Base-by-base conservation (phyloP, 2,888 invertebrate genomes). In the Diarsia brunnea region DNA sequence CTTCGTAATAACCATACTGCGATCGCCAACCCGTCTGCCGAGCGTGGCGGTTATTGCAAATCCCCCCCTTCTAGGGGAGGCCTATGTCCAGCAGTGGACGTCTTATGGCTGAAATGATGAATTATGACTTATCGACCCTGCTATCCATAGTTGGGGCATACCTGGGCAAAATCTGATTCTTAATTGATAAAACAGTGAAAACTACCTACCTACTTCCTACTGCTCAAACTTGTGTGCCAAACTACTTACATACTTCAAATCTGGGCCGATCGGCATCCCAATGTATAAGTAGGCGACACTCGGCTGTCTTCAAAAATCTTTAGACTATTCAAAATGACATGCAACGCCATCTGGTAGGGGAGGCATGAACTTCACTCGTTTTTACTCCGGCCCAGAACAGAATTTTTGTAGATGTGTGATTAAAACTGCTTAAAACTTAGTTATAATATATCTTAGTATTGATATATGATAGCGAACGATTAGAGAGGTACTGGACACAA, bases 311-410 rank as follows among this genome's bases (percentile, higher is more conserved):
- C n/a, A 49, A 77, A 78, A 53, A 49, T 73, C n/a, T 64, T 49
- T 38, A 53, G 0, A 73, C 67, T 63, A 8, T 49, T 55, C 8
- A 16, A 64, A 78, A 66, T 4, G 11, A 53, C 78, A 21, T 16
- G 24, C 45, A 81, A 8, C 71, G 82, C 81, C 82, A 82, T 82
- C 81, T 82, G 19, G 69, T 27, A 31, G 0, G 12, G 14, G n/a
- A 71, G 2, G 4, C 5, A 0, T 4, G 78, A 82, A 82, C 74
- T 69, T 53, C 1, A 4, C 4, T 12, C 11, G 0, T 47, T 14
- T 24, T 16, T 21, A 31, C 43, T 66, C 19, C 24, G 16, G 11
- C 38, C 71, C 14, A 64, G 7, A 14, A 4, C 1, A 38, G 1
- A 14, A 0, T 27, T 47, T 45, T 19, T 47, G 10, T 21, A n/a